Evolutionary conservation across 2,113 vertebrate genomes (phyloP), one percentile per base, ranked within the genome.

Genomic region (Salvator merianae): DNA sequence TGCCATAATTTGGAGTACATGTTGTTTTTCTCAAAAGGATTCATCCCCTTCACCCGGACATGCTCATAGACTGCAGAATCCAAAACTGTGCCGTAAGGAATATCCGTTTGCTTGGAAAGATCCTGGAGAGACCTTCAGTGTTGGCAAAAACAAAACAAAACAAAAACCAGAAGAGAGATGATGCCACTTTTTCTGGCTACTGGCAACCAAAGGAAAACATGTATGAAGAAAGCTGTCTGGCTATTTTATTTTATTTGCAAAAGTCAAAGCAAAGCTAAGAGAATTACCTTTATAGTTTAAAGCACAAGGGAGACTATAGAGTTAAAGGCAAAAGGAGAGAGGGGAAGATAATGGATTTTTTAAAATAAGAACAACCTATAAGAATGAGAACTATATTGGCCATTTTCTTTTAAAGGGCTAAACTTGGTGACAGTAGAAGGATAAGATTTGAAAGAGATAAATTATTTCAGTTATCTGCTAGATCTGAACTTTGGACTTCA

Each of bases 1-100:
- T 98, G 91, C 99, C 99, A 99, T 97, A 99, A 98, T 92, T 99
- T 98, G 55, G 98, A 96, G 89, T 99, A 99, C 98, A 99, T 99
- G 91, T 97, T 97, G 93, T 99, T 98, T 90, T 98, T 97, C 95
- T 99, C 98, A 6, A 99, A 99, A 84, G 99, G 99, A 90, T 99
- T 99, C 97, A 99, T 96, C 2, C 98, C 97, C 89, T 99, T 99
- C 93, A 97, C 96, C 70, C 98, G 97, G 40, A 99, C 97, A 26
- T 99, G 98, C 84, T 99, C 98, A 20, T 99, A 99, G 7, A 99
- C 98, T 0, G 98, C 98, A 0, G 99, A 99, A 94, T 99, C 98
- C 91, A 99, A 88, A 34, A 99, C 99, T 0, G 99, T 99, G 81
- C 99, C 99, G 0, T 99, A 99, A 3, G 98, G 98, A 88, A 99